Evolutionary conservation across 2,113 vertebrate genomes (phyloP).

Genomic region (Chloropsis hardwickii): DNA sequence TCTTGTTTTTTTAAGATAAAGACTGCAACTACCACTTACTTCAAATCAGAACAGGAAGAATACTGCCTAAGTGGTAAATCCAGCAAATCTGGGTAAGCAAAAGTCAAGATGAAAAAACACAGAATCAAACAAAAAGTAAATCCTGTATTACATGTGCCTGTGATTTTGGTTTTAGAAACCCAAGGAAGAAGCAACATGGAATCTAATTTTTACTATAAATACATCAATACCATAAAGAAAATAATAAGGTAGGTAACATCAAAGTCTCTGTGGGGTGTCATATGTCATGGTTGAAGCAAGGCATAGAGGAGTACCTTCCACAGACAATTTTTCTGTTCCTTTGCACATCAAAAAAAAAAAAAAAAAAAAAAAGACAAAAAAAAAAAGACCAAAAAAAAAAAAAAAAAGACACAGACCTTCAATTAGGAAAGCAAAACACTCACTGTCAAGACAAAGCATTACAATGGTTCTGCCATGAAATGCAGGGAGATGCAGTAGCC

Average conservation of each 20-base stretch:
- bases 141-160: not conserved
- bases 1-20: not conserved
- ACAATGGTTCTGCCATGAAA: not conserved
- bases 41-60: not conserved
- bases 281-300: not conserved
- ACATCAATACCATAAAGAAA: not conserved
- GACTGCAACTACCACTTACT: not conserved
- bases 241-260: not conserved
- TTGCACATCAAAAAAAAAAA: not conserved
- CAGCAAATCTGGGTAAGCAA: not conserved
- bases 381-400: too few relatives aligned
- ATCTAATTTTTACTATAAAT: not conserved
- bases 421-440: not conserved
- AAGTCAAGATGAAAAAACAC: not conserved
- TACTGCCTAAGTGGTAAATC: not conserved
- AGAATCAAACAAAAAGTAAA: not conserved
- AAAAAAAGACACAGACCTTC: not conserved
- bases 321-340: not conserved
- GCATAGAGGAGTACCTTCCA: not conserved
- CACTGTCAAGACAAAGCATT: not conserved
- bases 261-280: not conserved
- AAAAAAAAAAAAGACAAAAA: not conserved
- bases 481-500: not conserved
- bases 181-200: not conserved
- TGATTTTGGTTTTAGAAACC: not conserved